phyloP scores from a whole-genome alignment of 1,140 invertebrate genomes.

The Macrosteles quadrilineatus region DNA sequence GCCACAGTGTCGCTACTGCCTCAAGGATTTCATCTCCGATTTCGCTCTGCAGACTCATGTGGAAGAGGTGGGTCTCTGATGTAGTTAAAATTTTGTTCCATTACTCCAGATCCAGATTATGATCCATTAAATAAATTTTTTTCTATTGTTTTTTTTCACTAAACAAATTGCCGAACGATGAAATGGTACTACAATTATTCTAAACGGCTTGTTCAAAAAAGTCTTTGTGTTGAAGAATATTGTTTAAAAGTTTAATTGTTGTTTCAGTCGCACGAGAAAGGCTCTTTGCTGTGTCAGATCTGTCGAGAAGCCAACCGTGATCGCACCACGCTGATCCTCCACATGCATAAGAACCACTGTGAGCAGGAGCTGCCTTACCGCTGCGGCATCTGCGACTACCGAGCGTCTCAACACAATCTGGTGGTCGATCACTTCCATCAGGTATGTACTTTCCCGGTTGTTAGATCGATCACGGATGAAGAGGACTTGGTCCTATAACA shows the following conservation, averaged over 20 bases:
- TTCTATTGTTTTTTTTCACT: too few species aligned
- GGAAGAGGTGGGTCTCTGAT: slow-evolving; percentile 39
- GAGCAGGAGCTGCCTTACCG: slow-evolving; percentile 77
- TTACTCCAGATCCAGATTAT: too few species aligned
- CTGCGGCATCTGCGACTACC: slow-evolving; percentile 71
- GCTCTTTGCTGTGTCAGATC: slow-evolving; percentile 43
- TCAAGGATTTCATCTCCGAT: slow-evolving; percentile 42
- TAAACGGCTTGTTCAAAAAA: too few species aligned
- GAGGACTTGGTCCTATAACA: too few species aligned
- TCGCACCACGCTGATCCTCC: slow-evolving; percentile 58
- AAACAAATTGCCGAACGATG: too few species aligned
- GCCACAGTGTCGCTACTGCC: slow-evolving; percentile 42
- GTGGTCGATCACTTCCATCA: slow-evolving; percentile 71
- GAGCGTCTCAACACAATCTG: slow-evolving; percentile 72
- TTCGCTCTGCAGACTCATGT: slow-evolving; percentile 39
- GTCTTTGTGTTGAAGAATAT: too few species aligned
- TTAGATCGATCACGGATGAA: too few species aligned
- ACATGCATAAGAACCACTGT: slow-evolving; percentile 73
- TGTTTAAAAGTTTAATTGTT: too few species aligned
- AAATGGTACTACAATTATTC: too few species aligned
- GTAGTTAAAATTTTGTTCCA: not conserved
- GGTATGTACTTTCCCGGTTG: too few species aligned
- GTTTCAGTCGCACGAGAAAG: not conserved
- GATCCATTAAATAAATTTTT: too few species aligned
- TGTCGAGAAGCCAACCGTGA: slow-evolving; percentile 45